Evolutionary conservation across 2,113 vertebrate genomes (phyloP).

Genomic region (Anser brachyrhynchus): DNA sequence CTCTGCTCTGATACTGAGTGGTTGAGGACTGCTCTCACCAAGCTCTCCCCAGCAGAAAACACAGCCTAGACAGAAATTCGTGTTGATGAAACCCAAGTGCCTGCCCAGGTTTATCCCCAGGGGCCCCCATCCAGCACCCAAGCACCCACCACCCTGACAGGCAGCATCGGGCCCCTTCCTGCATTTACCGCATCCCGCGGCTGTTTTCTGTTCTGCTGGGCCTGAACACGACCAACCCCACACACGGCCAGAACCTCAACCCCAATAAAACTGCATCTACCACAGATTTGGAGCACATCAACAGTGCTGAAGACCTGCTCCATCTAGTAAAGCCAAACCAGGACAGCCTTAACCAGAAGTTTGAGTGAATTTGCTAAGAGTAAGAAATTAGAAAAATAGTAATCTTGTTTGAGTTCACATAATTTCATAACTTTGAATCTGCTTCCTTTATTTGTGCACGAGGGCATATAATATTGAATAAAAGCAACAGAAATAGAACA

Average conservation of each 20-base stretch:
- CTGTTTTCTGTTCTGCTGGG: not conserved
- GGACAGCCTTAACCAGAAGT: not conserved
- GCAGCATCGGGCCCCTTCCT: not conserved
- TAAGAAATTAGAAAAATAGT: not conserved
- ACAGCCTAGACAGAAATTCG: not conserved
- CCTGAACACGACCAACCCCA: not conserved
- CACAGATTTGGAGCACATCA: not conserved
- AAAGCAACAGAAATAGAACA: not conserved
- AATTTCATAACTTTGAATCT: rapidly evolving
- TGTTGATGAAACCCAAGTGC: rapidly evolving
- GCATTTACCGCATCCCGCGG: rapidly evolving
- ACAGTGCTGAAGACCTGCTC: not conserved
- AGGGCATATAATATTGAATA: not conserved
- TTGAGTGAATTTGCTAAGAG: not conserved
- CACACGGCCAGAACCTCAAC: not conserved
- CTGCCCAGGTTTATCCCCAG: not conserved
- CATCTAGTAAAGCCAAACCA: rapidly evolving
- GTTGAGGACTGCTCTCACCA: not conserved
- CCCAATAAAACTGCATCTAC: rapidly evolving
- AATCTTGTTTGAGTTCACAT: not conserved
- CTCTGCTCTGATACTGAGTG: rapidly evolving
- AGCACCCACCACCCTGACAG: not conserved
- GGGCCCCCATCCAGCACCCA: not conserved
- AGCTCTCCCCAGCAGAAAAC: not conserved
- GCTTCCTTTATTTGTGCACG: not conserved